Evolutionary conservation across 2,888 invertebrate species (phyloP).

Genomic region (Diarsia dahlii): DNA sequence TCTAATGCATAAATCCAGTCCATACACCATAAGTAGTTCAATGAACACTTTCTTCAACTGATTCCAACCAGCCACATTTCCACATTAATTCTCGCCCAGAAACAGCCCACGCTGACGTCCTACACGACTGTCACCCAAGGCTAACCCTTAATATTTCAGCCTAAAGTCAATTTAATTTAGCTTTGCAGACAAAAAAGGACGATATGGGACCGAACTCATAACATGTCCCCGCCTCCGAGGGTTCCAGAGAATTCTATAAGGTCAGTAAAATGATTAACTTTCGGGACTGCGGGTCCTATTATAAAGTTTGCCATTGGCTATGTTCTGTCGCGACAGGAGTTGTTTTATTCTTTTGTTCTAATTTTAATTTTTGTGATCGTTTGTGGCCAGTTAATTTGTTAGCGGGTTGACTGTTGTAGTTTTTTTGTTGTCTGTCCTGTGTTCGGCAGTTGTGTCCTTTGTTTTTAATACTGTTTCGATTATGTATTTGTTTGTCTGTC

Average conservation of each 20-base stretch:
- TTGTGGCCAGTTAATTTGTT: conserved; percentile 56
- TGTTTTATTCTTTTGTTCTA: conserved; percentile 46
- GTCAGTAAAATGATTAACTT: conserved; percentile 83
- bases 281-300: conserved; percentile 70
- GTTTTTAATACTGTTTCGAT: not conserved
- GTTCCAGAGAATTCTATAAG: conserved; percentile 78
- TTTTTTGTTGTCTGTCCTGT: not conserved
- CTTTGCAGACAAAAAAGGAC: conserved; percentile 85
- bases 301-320: conserved; percentile 80
- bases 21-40: not conserved
- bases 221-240: conserved; percentile 84
- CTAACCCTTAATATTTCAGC: conserved; percentile 70
- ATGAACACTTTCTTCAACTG: not conserved
- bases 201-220: conserved; percentile 77
- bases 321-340: conserved; percentile 66
- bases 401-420: conserved; percentile 15
- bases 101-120: conserved; percentile 1
- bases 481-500: too few relatives aligned
- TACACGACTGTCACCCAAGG: conserved; percentile 71
- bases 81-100: not conserved
- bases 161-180: conserved; percentile 85
- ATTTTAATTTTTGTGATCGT: conserved; percentile 53
- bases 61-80: not conserved
- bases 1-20: too few relatives aligned
- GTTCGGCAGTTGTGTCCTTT: not conserved